Percentiles rank a stretch among this genome's conserved stretches.
These are phyloP conservation scores for Eutrigla gurnardus DNA, from an alignment of 2,797 vertebrate species.

Conservation along the genomic window DNA sequence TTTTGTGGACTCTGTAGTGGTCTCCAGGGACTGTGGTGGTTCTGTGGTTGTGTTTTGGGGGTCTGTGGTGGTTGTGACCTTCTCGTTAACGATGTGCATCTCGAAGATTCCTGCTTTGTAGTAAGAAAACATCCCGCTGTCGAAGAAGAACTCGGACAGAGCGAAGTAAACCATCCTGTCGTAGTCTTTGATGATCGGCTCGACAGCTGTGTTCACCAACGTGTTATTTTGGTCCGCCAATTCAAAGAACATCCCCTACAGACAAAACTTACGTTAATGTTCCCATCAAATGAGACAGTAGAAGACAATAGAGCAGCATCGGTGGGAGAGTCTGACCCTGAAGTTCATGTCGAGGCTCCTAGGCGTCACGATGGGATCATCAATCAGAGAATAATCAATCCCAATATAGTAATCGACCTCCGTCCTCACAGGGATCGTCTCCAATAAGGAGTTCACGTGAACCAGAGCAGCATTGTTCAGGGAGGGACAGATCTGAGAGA, in stretches of 20 bases:
- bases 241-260: constrained; percentile 88
- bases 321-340: constrained; percentile 80
- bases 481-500: constrained; percentile 91
- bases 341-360: constrained; percentile 92
- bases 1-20: too few relatives aligned
- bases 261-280: not conserved
- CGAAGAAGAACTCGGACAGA: constrained; percentile 95
- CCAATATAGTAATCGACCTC: constrained; percentile 89
- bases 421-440: constrained; percentile 91
- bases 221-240: constrained; percentile 78
- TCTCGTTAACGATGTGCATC: constrained; percentile 86
- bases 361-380: constrained; percentile 85
- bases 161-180: constrained; percentile 96
- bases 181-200: constrained; percentile 87
- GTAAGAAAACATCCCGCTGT: constrained; percentile 92
- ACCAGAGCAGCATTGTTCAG: constrained; percentile 89
- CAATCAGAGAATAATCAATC: constrained; percentile 94
- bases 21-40: not conserved
- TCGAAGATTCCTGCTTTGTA: constrained; percentile 87
- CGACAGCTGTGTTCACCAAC: constrained; percentile 85
- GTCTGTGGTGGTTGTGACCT: constrained; percentile 76
- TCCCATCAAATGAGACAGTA: rapidly evolving
- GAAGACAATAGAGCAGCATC: too few relatives aligned
- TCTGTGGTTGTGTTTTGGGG: not conserved
- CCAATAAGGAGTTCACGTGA: constrained; percentile 90